phyloP scores from a whole-genome alignment of 64 coral and sea anemone genomes.

The Stichodactyla helianthus region DNA sequence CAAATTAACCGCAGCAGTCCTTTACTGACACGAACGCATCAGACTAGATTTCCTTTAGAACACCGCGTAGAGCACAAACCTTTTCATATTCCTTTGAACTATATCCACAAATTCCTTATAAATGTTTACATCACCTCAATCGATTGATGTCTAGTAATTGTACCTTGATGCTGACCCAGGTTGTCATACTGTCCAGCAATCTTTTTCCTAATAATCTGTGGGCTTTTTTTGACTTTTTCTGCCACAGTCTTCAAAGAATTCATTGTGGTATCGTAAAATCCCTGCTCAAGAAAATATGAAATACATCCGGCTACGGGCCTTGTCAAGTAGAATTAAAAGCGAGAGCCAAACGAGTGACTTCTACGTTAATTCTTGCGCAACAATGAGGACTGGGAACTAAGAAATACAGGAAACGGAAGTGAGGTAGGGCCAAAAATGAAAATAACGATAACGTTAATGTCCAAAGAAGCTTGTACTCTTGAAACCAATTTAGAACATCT shows the following conservation, averaged over 20 bases:
- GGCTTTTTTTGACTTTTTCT: slow-evolving; percentile 11
- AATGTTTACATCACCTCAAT: not conserved
- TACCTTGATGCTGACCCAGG: not conserved
- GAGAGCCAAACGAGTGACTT: not conserved
- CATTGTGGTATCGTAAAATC: not conserved
- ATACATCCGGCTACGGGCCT: not conserved
- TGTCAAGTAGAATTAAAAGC: not conserved
- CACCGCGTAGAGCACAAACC: not conserved
- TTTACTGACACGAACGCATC: not conserved
- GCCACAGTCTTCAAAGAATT: slow-evolving; percentile 28
- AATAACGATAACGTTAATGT: too few species aligned
- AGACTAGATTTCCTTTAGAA: not conserved
- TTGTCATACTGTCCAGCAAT: not conserved
- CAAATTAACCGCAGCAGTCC: not conserved
- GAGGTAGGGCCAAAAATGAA: not conserved
- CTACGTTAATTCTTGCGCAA: not conserved
- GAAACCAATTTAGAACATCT: too few species aligned
- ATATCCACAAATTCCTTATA: not conserved
- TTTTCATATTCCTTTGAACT: not conserved
- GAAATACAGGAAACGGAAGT: not conserved
- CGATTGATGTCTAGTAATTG: not conserved
- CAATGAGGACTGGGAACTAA: not conserved
- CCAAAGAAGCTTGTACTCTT: too few species aligned
- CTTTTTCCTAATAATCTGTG: slow-evolving; percentile 8
- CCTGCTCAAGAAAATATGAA: not conserved